Base-by-base conservation (phyloP, 1,140 invertebrate species). In the Ceratitis capitata region DNA sequence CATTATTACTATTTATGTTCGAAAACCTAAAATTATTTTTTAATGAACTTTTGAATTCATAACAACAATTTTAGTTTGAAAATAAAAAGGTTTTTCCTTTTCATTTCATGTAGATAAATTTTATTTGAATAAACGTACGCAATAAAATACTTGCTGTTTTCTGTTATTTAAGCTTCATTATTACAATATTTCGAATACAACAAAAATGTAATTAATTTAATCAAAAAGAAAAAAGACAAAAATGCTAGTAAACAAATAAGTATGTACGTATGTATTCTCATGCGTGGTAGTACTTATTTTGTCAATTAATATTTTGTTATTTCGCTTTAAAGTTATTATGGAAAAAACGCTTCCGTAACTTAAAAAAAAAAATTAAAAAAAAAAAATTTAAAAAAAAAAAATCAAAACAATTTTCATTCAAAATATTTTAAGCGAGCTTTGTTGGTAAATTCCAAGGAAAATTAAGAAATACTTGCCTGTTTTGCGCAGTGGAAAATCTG, bases 401-500 rank as follows among this genome's bases (percentile, higher is more conserved):
- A n/a, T n/a, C n/a, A n/a, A n/a, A n/a, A n/a, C n/a, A n/a, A n/a
- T n/a, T n/a, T n/a, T 19, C 16, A 74, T n/a, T 74, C 19, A 42
- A 42, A 35, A n/a, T 56, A 56, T n/a, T 74, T 19, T 74, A 78
- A 78, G 69, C 42, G n/a, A 78, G 39, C 39, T n/a, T n/a, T 78
- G 42, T 16, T 78, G 53, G 26, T n/a, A 61, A 45, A 84, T 45
- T 58, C 6, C n/a, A n/a, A n/a, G n/a, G n/a, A 42, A 61, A 61
- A 45, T 42, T 84, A 61, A 39, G 6, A 61, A 74, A n/a, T 9
- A 61, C 92, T 92, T 94, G 98, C 97, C 98, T 94, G 98, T 98
- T 94, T 98, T 99, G 87, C 98, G 92, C 2, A 99, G 94, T 64
- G 98, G 98, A 92, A 98, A 98, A 93, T 98, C 97, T 87, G 96